These are phyloP conservation scores for Mellilla xanthometata DNA, from an alignment of 2,888 invertebrate species.

Conservation along the genomic window DNA sequence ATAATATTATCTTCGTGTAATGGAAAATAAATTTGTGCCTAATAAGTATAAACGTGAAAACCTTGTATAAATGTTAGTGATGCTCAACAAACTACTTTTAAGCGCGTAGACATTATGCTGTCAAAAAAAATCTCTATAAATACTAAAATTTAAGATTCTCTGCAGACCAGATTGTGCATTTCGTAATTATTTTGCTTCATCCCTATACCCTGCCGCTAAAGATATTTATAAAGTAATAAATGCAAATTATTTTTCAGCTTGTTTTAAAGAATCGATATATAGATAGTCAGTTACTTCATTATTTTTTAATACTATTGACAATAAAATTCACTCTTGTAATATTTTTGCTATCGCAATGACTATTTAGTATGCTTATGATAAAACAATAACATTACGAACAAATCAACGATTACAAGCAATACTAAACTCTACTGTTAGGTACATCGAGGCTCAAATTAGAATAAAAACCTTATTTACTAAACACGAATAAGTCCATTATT, in stretches of 20 bases:
- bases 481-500: neutral
- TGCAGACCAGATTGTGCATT: slow-evolving; percentile 72
- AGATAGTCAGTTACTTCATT: slow-evolving; percentile 26
- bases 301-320: slow-evolving; percentile 60
- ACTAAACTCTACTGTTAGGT: slow-evolving; percentile 49
- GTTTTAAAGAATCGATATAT: no score
- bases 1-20: slow-evolving; percentile 47
- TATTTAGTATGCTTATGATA: neutral
- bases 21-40: slow-evolving; percentile 74
- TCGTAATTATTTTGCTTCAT: slow-evolving; percentile 44
- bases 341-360: neutral
- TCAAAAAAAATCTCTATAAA: slow-evolving; percentile 52
- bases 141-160: slow-evolving; percentile 53
- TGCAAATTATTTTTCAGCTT: no score
- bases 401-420: slow-evolving; percentile 72
- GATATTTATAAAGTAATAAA: no score
- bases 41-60: slow-evolving; percentile 63
- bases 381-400: slow-evolving; percentile 30
- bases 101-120: slow-evolving; percentile 77
- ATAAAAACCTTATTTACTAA: slow-evolving; percentile 43
- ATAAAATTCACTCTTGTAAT: slow-evolving; percentile 37
- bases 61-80: slow-evolving; percentile 67
- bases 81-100: slow-evolving; percentile 74
- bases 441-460: slow-evolving; percentile 73
- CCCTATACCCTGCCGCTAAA: no score